Conservation (phyloP, 2,888 invertebrate genomes). For the Coelinius sp. region DNA sequence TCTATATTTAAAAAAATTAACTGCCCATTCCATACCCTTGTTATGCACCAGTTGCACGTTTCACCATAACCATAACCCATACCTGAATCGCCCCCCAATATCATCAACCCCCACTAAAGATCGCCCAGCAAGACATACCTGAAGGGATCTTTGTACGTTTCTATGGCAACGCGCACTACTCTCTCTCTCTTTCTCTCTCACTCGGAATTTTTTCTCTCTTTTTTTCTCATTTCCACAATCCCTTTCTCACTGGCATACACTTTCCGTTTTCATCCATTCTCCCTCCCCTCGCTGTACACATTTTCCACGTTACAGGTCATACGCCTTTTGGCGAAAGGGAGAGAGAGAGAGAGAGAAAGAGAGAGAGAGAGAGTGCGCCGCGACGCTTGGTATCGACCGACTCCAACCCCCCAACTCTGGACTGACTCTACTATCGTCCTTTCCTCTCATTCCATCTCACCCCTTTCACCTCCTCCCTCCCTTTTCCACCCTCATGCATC, state of each 20-base stretch:
- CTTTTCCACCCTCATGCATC: conserved; percentile 11
- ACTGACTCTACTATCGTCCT: conserved; percentile 21
- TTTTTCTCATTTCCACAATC: conserved; percentile 39
- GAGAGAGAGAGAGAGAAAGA: not conserved
- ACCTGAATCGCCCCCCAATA: not conserved
- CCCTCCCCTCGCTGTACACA: conserved; percentile 29
- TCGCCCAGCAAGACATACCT: conserved; percentile 41
- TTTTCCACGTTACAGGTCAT: conserved; percentile 46
- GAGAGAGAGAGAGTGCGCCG: conserved; percentile 36
- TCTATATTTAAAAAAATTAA: not conserved
- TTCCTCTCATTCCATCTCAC: conserved; percentile 38
- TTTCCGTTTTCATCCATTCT: conserved; percentile 38
- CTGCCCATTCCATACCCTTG: not conserved
- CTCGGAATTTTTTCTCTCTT: conserved; percentile 40
- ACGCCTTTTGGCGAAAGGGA: conserved; percentile 44
- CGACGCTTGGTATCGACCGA: conserved; percentile 52
- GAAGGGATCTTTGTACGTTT: conserved; percentile 46
- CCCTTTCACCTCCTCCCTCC: conserved; percentile 40
- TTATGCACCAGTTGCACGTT: conserved; percentile 22
- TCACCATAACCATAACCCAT: not conserved
- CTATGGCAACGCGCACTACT: conserved; percentile 63
- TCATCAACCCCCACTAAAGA: not conserved
- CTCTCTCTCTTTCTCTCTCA: conserved; percentile 37
- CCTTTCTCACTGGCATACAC: conserved; percentile 33
- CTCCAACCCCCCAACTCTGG: conserved; percentile 44